Conservation (phyloP, 2,888 invertebrate species). For the Drosophila quinaria region DNA sequence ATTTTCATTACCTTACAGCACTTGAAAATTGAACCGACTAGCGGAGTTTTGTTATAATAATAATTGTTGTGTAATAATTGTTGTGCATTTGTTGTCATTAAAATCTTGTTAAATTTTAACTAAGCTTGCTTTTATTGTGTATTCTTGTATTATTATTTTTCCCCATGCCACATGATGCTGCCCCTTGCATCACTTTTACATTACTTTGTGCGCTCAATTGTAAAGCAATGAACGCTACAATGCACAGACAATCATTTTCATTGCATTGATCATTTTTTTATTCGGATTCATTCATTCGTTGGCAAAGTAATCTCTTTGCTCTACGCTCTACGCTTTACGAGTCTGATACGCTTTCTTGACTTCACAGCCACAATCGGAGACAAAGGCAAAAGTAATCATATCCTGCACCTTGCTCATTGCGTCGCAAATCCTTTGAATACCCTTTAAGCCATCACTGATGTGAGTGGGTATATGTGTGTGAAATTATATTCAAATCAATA, state of each 20-base stretch:
- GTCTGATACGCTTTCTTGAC: slow-evolving; percentile 57
- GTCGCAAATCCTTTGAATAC: slow-evolving; percentile 42
- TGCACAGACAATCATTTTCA: slow-evolving; percentile 76
- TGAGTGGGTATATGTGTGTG: slow-evolving; percentile 11
- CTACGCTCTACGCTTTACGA: slow-evolving; percentile 56
- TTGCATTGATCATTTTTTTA: slow-evolving; percentile 84
- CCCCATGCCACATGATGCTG: slow-evolving; percentile 5
- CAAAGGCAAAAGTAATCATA: slow-evolving; percentile 80
- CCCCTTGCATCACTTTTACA: slow-evolving; percentile 24
- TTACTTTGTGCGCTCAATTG: slow-evolving; percentile 77
- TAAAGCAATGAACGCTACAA: slow-evolving; percentile 66
- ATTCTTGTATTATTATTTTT: not conserved
- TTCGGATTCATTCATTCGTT: slow-evolving; percentile 83
- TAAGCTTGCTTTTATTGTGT: slow-evolving; percentile 12
- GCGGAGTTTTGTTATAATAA: slow-evolving; percentile 3
- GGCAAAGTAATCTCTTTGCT: slow-evolving; percentile 83
- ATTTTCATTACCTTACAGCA: slow-evolving; percentile 23
- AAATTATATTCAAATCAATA: not conserved
- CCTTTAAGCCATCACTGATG: not conserved
- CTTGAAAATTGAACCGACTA: not conserved
- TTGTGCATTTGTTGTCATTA: slow-evolving; percentile 22
- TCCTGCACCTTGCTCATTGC: slow-evolving; percentile 45
- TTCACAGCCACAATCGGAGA: slow-evolving; percentile 56
- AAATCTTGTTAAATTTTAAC: slow-evolving; percentile 22
- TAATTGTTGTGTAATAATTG: not conserved